Percentiles rank a stretch among this genome's conserved stretches.
Evolutionary conservation across 2,113 vertebrate genomes (phyloP).

Genomic region (Piliocolobus tephrosceles): DNA sequence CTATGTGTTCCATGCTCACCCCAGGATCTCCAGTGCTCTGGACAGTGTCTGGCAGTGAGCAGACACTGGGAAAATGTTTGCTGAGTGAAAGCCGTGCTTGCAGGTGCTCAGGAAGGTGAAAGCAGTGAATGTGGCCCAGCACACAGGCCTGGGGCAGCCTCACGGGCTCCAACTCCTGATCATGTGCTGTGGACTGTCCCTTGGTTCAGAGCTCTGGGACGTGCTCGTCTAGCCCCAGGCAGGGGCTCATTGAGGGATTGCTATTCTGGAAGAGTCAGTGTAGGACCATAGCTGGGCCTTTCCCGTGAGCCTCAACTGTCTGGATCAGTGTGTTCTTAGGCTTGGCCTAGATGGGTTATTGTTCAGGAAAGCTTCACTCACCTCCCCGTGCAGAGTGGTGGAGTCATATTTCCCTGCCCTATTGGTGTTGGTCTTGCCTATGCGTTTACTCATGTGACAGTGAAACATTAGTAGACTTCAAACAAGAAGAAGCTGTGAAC

Average conservation of each 20-base stretch:
- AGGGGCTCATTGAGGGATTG: background rate
- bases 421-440: background rate
- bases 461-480: background rate
- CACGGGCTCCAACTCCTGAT: background rate
- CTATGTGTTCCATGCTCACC: background rate
- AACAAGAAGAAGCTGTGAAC: background rate
- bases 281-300: background rate
- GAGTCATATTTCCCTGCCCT: background rate
- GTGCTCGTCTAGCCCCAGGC: fast-evolving
- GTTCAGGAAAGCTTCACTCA: background rate
- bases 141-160: too few species aligned
- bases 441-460: background rate
- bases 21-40: background rate
- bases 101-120: background rate
- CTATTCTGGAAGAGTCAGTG: background rate
- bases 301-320: background rate
- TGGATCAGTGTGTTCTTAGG: background rate
- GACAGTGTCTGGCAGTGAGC: background rate
- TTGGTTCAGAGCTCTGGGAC: background rate
- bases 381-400: background rate
- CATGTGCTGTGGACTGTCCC: too few species aligned
- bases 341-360: background rate
- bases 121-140: fast-evolving
- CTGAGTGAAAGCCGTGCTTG: background rate
- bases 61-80: background rate